Base-by-base conservation (phyloP, 2,888 invertebrate species). In the Tubiluchus corallicola region DNA sequence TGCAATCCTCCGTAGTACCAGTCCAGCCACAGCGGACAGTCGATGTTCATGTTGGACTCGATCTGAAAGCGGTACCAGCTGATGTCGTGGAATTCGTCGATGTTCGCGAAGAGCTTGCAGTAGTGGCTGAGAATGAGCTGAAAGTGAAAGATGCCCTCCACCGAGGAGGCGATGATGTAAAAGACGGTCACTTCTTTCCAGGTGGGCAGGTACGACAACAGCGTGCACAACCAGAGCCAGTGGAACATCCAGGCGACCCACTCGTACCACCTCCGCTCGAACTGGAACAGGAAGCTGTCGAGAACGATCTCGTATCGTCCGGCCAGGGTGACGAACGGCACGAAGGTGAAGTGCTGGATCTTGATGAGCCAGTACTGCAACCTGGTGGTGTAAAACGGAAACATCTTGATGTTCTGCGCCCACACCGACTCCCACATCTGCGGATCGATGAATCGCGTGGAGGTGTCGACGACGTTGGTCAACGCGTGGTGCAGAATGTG, bases 101-200 rank as follows among this genome's bases (percentile, higher is more conserved):
- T 15, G 17, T 48, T 15, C 15, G 44, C 38, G 38, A 46, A 46
- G 2, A 17, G 13, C 38, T 46, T 46, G 42, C 38, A 46, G 47
- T 46, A 46, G 39, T 46, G 46, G 37, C 46, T 46, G 4, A 46
- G 19, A n/a, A 46, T 16, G n/a, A 46, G 21, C 47, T 46, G 21
- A 2, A 42, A 16, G 19, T 42, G 42, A 3, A 42, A 19, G 19
- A 42, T 42, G 15, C 42, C 42, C 9, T 42, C 39, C 3, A 42
- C 16, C 2, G 19, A 17, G 3, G 42, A 42, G n/a, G 42, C 37
- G 39, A 42, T 4, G 4, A 16, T 16, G 41, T 42, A 42, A 39
- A 40, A 16, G 37, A 41, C 3, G 19, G 19, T 15, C 3, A 40
- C 41, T 4, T 42, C 39, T n/a, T 2, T 21, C 42, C 42, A 42